These are phyloP conservation scores for Pelmatolapia mariae DNA, from an alignment of 2,113 vertebrate species.

Conservation along the genomic window DNA sequence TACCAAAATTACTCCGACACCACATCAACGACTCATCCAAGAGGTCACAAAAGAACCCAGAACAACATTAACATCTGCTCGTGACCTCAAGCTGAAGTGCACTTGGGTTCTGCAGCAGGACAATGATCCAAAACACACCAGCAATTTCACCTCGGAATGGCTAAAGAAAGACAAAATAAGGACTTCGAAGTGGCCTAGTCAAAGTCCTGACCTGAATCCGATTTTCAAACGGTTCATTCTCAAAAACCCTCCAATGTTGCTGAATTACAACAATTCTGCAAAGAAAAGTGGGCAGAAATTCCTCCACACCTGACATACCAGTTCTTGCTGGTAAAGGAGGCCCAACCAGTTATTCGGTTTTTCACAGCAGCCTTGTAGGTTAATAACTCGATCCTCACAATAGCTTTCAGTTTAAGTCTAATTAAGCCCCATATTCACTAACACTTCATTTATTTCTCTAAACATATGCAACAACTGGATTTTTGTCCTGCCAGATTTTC, in stretches of 20 bases:
- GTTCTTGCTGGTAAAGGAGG: neutral
- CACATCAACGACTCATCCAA: neutral
- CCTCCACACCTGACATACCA: neutral
- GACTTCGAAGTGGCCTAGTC: neutral
- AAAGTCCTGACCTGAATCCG: neutral
- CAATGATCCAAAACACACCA: neutral
- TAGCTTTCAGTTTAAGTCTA: neutral
- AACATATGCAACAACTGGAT: neutral
- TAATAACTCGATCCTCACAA: neutral
- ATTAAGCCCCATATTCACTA: neutral
- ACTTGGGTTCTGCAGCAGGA: neutral
- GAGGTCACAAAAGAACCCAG: neutral
- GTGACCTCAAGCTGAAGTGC: neutral
- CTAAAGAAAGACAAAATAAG: neutral
- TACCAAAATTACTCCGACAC: neutral
- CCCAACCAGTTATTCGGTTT: neutral
- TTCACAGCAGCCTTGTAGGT: neutral
- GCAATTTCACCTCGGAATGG: neutral
- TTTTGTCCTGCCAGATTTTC: slow-evolving; percentile 1
- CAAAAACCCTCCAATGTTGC: neutral
- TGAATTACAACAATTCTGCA: neutral
- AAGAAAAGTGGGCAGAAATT: neutral
- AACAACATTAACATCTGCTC: neutral
- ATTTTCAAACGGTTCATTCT: neutral
- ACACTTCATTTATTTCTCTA: neutral